A percentile compares a stretch with the other conserved stretches of the same genome.
These are phyloP conservation scores for Clarias platycephalus DNA, from an alignment of 2,797 vertebrate species.

Conservation along the genomic window DNA sequence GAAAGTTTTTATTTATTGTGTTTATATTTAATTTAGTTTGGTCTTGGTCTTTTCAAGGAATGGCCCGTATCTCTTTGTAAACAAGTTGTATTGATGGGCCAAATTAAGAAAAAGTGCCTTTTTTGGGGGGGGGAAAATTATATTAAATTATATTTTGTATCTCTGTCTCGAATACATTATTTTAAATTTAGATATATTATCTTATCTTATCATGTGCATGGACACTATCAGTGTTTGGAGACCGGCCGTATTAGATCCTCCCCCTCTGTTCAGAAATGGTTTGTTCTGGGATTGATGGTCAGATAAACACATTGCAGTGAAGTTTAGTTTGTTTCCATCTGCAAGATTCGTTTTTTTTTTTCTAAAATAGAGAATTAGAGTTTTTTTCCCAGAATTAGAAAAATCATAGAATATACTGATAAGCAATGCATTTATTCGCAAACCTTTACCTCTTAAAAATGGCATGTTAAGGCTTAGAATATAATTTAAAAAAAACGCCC, in stretches of 20 bases:
- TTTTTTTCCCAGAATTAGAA: background rate
- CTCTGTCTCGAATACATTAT: background rate
- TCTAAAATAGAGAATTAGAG: background rate
- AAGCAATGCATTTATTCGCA: background rate
- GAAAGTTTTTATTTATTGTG: conserved; percentile 60
- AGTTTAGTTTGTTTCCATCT: background rate
- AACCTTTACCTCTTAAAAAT: background rate
- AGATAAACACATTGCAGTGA: background rate
- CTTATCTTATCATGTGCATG: background rate
- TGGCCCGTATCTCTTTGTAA: conserved; percentile 65
- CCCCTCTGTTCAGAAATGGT: background rate
- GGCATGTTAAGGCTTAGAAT: conserved; percentile 6
- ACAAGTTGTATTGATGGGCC: conserved; percentile 53
- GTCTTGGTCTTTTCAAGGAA: conserved; percentile 62
- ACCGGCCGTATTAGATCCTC: background rate
- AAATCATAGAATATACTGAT: background rate
- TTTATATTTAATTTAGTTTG: conserved; percentile 78
- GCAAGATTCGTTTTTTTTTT: background rate
- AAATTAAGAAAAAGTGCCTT: conserved; percentile 74
- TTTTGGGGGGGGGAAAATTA: conserved; percentile 70
- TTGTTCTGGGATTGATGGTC: background rate
- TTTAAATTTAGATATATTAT: background rate
- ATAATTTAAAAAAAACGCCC: background rate
- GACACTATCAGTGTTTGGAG: background rate
- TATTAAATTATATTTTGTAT: conserved; percentile 69